Evolutionary conservation across 1,140 invertebrate genomes (phyloP), one percentile per base, ranked within the genome.

Genomic region (Drosophila saltans): DNA sequence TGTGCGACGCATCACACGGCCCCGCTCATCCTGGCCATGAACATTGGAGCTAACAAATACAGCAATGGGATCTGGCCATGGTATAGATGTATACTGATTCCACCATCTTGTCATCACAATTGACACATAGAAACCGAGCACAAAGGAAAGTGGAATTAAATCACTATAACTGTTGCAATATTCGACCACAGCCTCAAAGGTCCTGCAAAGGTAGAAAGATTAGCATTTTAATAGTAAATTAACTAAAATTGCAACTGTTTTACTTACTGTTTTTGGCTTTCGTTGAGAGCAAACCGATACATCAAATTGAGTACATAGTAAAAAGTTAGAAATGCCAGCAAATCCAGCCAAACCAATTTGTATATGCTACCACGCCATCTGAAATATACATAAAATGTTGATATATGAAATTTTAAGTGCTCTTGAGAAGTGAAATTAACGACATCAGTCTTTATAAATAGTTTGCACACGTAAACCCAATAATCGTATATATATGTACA

Each of bases 341-440:
- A 94, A 93, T 99, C 98, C 75, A 97, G 94, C 96, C 97, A 99
- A 69, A 99, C 96, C 81, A 99, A 93, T 93, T 99, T 99, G 95
- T 99, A 99, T 64, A 99, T 97, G 90, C 98, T 99, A 62, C 98
- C 98, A 79, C 96, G 94, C 98, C 98, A 99, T 95, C 97, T 97
- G 95, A 76, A 77, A 28, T 8, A 16, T 16, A 16, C 16, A 16
- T n/a, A 39, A 52, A 33, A 36, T 36, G 1, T 36, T 43, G 21
- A 56, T n/a, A 52, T 24, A 6, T 58, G 40, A 2, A 56, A 10
- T 67, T 55, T 39, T 40, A 28, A 28, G 56, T 45, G 43, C 21
- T 48, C 21, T 24, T 52, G 2, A 24, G 33, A 36, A 36, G 33
- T 5, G 7, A 43, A 43, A 3, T 52, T 5, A 52, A 52, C 45